Evolutionary conservation across 2,113 vertebrate species (phyloP), one percentile per base, ranked within the genome.

Genomic region (Triplophysa tibetana): DNA sequence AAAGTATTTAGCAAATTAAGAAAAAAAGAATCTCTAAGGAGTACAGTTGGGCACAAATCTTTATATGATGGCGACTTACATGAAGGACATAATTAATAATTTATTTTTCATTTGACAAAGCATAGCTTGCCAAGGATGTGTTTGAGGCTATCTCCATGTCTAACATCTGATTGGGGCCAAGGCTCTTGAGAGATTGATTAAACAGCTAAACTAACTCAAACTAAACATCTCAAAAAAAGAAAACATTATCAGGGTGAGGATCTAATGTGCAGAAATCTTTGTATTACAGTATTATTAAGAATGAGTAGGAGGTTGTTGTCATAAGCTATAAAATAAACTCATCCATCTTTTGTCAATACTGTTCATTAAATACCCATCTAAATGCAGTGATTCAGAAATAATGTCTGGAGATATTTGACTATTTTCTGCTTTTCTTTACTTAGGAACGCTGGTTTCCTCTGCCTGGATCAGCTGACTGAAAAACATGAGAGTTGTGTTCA

Each of bases 31-130:
- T 81, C 60, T 74, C 67, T 78, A 73, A 23, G 60, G 54, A 43
- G 43, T 73, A 43, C 43, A 67, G 21, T n/a, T 52, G 19, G 67
- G 52, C n/a, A 13, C 63, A 61, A 76, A 76, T 70, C 29, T 81
- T 77, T 70, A 70, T 65, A 69, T 78, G 73, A 78, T 68, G n/a
- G n/a, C 33, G 74, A 43, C 60, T 78, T 66, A 50, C 65, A 74
- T 41, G 60, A 81, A 75, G 54, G 50, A 68, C 69, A 43, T 41
- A 54, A 70, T 77, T 24, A 81, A 83, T 29, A 74, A 50, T 81
- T 65, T 45, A 62, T 70, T 63, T 54, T 65, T 74, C 64, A 80
- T 58, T 81, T 66, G 45, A 52, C 70, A 61, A 11, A 48, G 68
- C 50, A 24, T 17, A 33, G 43, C 60, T 62, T 58, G 48, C 33